These are phyloP conservation scores for Plectrocnemia conspersa DNA, from an alignment of 1,140 invertebrate species.

Conservation along the genomic window DNA sequence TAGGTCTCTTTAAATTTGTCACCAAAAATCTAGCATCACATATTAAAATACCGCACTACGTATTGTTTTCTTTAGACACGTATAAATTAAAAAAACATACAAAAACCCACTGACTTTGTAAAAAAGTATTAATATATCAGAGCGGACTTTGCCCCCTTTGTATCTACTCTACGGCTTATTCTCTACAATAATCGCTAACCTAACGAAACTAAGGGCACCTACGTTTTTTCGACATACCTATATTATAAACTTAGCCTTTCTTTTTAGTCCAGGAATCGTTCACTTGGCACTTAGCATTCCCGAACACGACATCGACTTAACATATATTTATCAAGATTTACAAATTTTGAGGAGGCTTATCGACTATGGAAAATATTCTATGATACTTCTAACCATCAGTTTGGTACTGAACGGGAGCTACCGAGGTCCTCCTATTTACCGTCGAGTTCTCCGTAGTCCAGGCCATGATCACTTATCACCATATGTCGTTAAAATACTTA, in stretches of 20 bases:
- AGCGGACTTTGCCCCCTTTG: conserved; percentile 11
- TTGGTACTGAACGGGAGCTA: conserved; percentile 17
- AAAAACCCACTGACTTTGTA: conserved; percentile 15
- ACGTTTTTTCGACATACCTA: conserved; percentile 23
- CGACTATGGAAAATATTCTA: conserved; percentile 24
- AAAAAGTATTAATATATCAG: conserved; percentile 17
- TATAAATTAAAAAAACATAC: conserved; percentile 12
- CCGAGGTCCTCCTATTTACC: conserved; percentile 5
- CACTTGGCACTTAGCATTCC: conserved; percentile 32
- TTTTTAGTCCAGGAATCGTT: conserved; percentile 31
- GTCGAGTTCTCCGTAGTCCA: conserved; percentile 16
- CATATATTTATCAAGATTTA: conserved; percentile 21
- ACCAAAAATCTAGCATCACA: no score
- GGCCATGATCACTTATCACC: conserved; percentile 24
- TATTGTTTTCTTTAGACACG: conserved; percentile 13
- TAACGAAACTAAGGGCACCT: conserved; percentile 26
- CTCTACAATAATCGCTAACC: conserved; percentile 32
- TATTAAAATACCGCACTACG: no score
- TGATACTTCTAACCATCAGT: conserved; percentile 24
- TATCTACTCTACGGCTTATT: conserved; percentile 24
- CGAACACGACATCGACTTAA: conserved; percentile 30
- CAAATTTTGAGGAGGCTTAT: conserved; percentile 21
- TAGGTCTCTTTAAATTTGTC: conserved; percentile 34
- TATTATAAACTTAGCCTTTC: conserved; percentile 26
- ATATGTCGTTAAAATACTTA: conserved; percentile 28